Evolutionary conservation across 2,888 invertebrate species (phyloP).

Genomic region (Drosophila putrida): DNA sequence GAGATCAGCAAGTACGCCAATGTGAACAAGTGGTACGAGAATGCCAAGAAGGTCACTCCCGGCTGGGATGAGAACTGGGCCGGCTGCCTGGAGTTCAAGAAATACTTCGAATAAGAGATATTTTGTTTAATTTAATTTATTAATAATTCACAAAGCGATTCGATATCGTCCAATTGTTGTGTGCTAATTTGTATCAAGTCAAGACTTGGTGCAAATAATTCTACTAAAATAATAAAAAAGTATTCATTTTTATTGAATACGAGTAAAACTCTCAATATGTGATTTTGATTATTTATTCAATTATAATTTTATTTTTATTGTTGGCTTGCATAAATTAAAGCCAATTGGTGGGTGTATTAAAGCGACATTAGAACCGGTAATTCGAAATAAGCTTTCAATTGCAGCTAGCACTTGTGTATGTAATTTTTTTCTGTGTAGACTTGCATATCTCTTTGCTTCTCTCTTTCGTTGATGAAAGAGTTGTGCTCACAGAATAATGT

Average conservation of each 20-base stretch:
- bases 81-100: slow-evolving; percentile 87
- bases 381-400: not conserved
- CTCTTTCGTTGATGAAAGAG: not conserved
- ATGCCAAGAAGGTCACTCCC: slow-evolving; percentile 87
- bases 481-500: not conserved
- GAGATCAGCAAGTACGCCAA: slow-evolving; percentile 90
- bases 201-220: slow-evolving; percentile 29
- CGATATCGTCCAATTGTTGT: slow-evolving; percentile 41
- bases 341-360: slow-evolving; percentile 15
- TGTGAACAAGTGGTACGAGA: slow-evolving; percentile 88
- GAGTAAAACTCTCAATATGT: slow-evolving; percentile 26
- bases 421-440: slow-evolving; percentile 5
- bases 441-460: slow-evolving; percentile 1
- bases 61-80: slow-evolving; percentile 88
- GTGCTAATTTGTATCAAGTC: slow-evolving; percentile 34
- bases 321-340: not conserved
- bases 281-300: too few species aligned
- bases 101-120: slow-evolving; percentile 71
- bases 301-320: too few species aligned
- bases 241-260: slow-evolving; percentile 70
- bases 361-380: slow-evolving; percentile 9
- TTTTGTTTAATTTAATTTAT: slow-evolving; percentile 39
- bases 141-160: slow-evolving; percentile 51
- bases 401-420: not conserved
- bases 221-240: slow-evolving; percentile 53